These are phyloP conservation scores for Allophyes oxyacanthae DNA, from an alignment of 2,888 invertebrate genomes.

Conservation along the genomic window DNA sequence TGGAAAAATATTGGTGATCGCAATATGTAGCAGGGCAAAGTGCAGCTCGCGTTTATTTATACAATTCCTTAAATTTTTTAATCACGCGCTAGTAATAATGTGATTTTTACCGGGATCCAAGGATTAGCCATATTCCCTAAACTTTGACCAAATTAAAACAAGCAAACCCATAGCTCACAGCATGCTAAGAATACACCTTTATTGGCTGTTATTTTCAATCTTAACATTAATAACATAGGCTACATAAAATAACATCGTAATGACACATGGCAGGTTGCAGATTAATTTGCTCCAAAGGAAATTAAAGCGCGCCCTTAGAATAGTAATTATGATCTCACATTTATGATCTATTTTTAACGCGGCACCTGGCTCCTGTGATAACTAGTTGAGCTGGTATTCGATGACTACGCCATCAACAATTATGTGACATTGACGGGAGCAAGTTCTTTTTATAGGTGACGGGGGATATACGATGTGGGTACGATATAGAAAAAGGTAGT, in stretches of 20 bases:
- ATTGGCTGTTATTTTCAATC: conserved; percentile 14
- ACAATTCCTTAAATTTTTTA: no score
- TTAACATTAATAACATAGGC: conserved; percentile 8
- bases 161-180: no score
- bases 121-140: no score
- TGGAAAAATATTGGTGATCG: no score
- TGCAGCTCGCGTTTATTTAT: no score
- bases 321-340: conserved; percentile 69
- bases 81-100: no score
- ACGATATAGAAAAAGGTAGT: conserved; percentile 11
- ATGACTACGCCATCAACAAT: conserved; percentile 53
- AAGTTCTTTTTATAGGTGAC: conserved; percentile 8
- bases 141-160: no score
- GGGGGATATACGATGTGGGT: conserved; percentile 5
- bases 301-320: conserved; percentile 70
- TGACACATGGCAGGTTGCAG: conserved; percentile 62
- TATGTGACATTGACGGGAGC: conserved; percentile 54
- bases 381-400: conserved; percentile 72
- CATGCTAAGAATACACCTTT: no score
- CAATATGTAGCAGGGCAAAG: no score
- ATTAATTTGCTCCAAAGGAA: conserved; percentile 69
- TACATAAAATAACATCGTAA: conserved; percentile 39
- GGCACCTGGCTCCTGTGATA: conserved; percentile 73
- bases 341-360: conserved; percentile 70
- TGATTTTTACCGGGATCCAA: no score